A percentile compares a stretch with the other conserved stretches of the same genome.
phyloP scores from a whole-genome alignment of 2,113 vertebrate species.

The Spea multiplicata region DNA sequence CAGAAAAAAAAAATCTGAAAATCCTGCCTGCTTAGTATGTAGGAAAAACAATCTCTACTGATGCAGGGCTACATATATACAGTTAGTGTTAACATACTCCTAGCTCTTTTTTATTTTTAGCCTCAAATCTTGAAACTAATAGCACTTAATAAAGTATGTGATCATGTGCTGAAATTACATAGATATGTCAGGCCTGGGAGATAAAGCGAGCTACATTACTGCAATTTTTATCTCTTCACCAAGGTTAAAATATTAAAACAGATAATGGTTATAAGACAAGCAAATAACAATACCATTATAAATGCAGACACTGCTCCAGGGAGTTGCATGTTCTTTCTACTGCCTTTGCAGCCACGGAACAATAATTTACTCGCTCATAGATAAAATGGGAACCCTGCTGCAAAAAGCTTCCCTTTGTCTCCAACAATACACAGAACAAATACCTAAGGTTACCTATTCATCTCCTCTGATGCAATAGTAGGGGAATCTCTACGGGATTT shows the following conservation, averaged over 20 bases:
- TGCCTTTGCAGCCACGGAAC: neutral
- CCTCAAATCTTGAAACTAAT: too few relatives aligned
- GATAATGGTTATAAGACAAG: neutral
- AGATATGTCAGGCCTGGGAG: too few relatives aligned
- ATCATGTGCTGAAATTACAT: too few relatives aligned
- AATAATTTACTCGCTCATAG: neutral
- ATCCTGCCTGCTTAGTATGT: too few relatives aligned
- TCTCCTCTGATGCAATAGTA: neutral
- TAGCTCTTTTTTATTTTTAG: too few relatives aligned
- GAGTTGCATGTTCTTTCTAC: neutral
- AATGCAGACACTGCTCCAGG: neutral
- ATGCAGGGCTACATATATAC: too few relatives aligned
- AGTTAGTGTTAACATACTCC: too few relatives aligned
- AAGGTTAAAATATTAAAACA: neutral
- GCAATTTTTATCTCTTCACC: neutral
- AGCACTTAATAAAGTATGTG: too few relatives aligned
- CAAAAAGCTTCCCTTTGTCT: neutral
- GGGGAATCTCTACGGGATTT: neutral
- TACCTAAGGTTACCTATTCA: neutral
- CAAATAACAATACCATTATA: neutral
- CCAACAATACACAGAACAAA: neutral
- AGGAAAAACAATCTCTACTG: too few relatives aligned
- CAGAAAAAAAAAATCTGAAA: too few relatives aligned
- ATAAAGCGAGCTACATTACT: too few relatives aligned
- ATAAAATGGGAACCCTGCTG: neutral